These are phyloP conservation scores for Sebastes oblongus DNA, from an alignment of 2,797 vertebrate genomes.

Conservation along the genomic window DNA sequence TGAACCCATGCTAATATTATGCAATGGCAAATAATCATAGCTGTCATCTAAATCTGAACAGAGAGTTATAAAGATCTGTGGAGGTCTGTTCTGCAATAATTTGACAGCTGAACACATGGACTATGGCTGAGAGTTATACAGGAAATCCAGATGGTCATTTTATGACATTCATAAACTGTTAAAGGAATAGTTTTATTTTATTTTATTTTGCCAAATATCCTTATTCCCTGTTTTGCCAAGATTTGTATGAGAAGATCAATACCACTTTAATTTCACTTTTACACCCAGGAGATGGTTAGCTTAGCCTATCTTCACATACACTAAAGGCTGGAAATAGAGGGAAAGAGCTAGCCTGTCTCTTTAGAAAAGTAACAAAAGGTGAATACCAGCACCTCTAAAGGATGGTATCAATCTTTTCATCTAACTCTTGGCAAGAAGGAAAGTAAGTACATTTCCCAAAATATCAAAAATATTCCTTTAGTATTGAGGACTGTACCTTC, in stretches of 20 bases:
- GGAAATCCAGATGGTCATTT: background rate
- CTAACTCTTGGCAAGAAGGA: background rate
- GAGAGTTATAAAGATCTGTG: background rate
- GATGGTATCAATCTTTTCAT: background rate
- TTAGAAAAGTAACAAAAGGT: background rate
- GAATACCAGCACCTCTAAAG: background rate
- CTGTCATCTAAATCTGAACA: too few species aligned
- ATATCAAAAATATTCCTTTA: background rate
- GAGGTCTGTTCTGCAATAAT: background rate
- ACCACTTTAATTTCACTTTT: background rate
- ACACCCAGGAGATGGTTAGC: background rate
- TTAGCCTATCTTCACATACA: background rate
- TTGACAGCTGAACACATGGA: background rate
- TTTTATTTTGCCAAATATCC: background rate
- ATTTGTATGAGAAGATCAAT: background rate
- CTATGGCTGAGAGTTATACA: background rate
- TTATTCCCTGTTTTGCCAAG: background rate
- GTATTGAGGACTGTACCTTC: conserved; percentile 77
- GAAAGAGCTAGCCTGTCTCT: background rate
- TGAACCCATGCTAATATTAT: too few species aligned
- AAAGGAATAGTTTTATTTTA: background rate
- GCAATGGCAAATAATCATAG: too few species aligned
- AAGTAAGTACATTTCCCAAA: background rate
- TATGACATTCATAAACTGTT: background rate
- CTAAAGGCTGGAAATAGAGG: background rate